Evolutionary conservation across 2,797 vertebrate genomes (phyloP), one percentile per base, ranked within the genome.

Genomic region (Siniperca undulata): DNA sequence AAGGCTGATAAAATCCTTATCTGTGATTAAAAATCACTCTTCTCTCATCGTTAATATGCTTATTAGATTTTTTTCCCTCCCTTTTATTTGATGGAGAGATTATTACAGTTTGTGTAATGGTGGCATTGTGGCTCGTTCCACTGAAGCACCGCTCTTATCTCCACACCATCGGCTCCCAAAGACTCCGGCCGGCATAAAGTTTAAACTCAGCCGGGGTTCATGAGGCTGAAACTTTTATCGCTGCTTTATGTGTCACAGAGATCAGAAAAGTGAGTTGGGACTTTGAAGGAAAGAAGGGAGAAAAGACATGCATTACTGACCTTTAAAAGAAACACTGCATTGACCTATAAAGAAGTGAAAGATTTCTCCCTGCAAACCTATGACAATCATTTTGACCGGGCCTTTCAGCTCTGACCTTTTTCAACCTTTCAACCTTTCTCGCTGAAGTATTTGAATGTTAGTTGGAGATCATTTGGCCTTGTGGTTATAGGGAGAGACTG

Each of bases 1-100:
- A 89, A 85, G 81, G 83, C 86, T 74, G 89, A 93, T 92, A 89
- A 92, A 88, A 89, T 89, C 82, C 86, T 92, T 87, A 93, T 93
- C 93, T 87, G 90, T 92, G 92, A 92, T 93, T 93, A 91, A 89
- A 88, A 88, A 82, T 85, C 80, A 82, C 85, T 88, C 88, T 52
- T 74, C 79, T 86, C 80, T 88, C 89, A 76, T 91, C 66, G 19
- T 93, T 90, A 91, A 92, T 90, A 77, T 85, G 80, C 84, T 86
- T 83, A 91, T 92, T 90, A 84, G 72, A 84, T 85, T 72, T 59
- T 34, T 42, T 42, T 17, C 24, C 34, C 44, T n/a, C 24, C 11
- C 22, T 76, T 74, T 74, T 71, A 84, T 87, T 85, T 75, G 85
- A 90, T 85, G 64, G 71, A 65, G 70, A 68, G 86, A 88, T 90